Base-by-base conservation (phyloP, 1,140 invertebrate genomes). In the Plectus sambesii region DNA sequence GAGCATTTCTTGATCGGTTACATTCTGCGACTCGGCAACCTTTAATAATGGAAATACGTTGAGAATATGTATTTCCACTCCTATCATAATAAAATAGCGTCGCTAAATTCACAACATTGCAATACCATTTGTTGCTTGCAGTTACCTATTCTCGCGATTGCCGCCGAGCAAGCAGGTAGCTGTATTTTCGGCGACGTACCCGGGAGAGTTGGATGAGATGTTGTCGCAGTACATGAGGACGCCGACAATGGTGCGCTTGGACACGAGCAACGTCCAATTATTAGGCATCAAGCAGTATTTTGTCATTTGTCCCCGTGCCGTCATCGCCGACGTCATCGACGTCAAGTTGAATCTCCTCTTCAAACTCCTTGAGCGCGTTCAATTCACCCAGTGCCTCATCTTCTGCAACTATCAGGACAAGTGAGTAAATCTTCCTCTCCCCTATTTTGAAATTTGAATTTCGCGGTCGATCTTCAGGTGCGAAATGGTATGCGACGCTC, bases 111-210 rank as follows among this genome's bases (percentile, higher is more conserved):
- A n/a, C n/a, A n/a, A n/a, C n/a, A n/a, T 47, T 40, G 23, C 19
- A 48, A 44, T 6, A 55, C 37, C 63, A 29, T 59, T 56, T 66
- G 72, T 75, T 53, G n/a, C n/a, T n/a, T n/a, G n/a, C 60, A 82
- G 79, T 68, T 81, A 76, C 61, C 85, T 89, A 38, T 84, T 81
- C 69, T 75, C 77, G 33, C 67, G 71, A 42, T 65, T 93, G 46
- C 84, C 82, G 44, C 83, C 82, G 17, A 79, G 78, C 49, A 88
- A 87, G 63, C 92, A 98, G 76, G 80, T 88, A 12, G 79, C 96
- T 54, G 82, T 86, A 27, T 79, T 84, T 20, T 94, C 88, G 72
- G 92, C 92, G 20, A 97, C 92, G n/a, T 94, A 87, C 72, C 79
- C 83, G 12, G 75, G 81, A 54, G 76, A 79, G 59, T 69, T 89